These are phyloP conservation scores for Pollenia griseotomentosa DNA, from an alignment of 2,888 invertebrate species.

Conservation along the genomic window DNA sequence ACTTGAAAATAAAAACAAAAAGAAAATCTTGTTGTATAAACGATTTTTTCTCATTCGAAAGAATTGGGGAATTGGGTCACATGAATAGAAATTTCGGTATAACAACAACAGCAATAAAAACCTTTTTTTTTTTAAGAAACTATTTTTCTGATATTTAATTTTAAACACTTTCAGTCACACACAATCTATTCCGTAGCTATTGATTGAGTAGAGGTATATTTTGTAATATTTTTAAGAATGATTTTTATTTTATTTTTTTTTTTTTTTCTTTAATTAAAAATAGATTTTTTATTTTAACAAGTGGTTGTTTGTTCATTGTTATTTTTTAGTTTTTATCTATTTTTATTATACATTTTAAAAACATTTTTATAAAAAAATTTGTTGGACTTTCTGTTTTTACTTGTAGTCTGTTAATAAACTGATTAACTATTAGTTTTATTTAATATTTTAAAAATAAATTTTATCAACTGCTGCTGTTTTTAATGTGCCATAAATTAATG, in stretches of 20 bases:
- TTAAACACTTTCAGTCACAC: conserved; percentile 43
- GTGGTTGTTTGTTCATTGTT: conserved; percentile 21
- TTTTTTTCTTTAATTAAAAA: conserved; percentile 9
- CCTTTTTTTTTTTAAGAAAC: neutral
- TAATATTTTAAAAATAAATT: too few relatives aligned
- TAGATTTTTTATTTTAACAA: conserved; percentile 36
- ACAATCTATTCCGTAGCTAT: neutral
- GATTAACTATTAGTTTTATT: too few relatives aligned
- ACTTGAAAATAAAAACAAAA: conserved; percentile 19
- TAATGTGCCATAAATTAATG: too few relatives aligned
- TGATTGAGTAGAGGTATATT: neutral
- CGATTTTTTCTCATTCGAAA: neutral
- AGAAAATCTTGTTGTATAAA: neutral
- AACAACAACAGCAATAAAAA: neutral
- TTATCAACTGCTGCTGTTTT: too few relatives aligned
- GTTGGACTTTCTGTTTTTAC: too few relatives aligned
- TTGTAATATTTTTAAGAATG: neutral
- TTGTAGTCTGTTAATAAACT: too few relatives aligned
- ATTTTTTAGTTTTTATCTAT: neutral
- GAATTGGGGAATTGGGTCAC: conserved; percentile 39
- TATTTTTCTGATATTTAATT: conserved; percentile 12
- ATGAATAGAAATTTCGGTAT: neutral
- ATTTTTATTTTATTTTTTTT: neutral
- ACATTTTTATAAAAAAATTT: neutral
- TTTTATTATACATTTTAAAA: neutral